phyloP scores from a whole-genome alignment of 2,888 invertebrate genomes.

The Mimumesa dahlbomi region DNA sequence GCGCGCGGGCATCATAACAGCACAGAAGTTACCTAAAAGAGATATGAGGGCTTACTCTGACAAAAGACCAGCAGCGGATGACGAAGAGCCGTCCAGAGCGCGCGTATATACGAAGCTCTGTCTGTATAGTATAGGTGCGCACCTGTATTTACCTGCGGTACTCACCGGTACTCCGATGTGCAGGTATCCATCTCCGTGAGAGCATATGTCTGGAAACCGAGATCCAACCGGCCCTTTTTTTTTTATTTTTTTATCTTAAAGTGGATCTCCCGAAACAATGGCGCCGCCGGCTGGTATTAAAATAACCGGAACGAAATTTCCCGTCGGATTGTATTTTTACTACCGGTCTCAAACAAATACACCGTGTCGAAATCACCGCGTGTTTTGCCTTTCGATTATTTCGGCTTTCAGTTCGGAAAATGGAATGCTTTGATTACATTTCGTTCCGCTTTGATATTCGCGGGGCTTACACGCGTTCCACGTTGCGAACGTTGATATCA shows the following conservation, averaged over 20 bases:
- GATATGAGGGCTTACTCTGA: constrained; percentile 20
- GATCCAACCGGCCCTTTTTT: constrained; percentile 27
- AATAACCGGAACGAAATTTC: constrained; percentile 1
- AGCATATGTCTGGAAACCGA: constrained; percentile 45
- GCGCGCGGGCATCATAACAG: background rate
- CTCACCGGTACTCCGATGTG: constrained; percentile 19
- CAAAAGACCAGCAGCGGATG: constrained; percentile 36
- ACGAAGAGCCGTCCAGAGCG: constrained; percentile 20
- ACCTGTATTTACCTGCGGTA: constrained; percentile 48
- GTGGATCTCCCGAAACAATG: constrained; percentile 24
- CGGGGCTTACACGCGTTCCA: no score
- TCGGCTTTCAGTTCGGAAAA: no score
- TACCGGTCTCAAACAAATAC: no score
- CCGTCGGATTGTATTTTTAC: no score
- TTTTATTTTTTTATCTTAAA: constrained; percentile 42
- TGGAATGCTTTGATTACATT: no score
- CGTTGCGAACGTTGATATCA: no score
- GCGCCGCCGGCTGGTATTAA: background rate
- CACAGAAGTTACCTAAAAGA: background rate
- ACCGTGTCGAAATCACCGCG: no score
- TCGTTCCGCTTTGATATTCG: no score
- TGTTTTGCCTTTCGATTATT: no score
- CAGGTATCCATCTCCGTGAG: constrained; percentile 29
- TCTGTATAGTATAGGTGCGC: constrained; percentile 1
- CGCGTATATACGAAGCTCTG: background rate